phyloP scores from a whole-genome alignment of 2,888 invertebrate genomes.

The Amphipoea lucens region DNA sequence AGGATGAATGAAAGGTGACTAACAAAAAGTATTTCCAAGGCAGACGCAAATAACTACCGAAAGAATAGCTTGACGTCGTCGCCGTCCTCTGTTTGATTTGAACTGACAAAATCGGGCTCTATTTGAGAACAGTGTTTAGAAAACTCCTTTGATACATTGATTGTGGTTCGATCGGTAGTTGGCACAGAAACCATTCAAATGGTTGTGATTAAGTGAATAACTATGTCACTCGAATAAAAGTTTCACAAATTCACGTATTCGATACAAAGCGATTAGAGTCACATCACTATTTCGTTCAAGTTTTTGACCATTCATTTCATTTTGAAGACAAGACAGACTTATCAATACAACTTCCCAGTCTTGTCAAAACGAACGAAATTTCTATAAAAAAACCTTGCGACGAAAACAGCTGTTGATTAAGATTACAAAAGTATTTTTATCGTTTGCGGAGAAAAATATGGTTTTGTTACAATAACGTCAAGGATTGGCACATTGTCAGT shows the following conservation, averaged over 20 bases:
- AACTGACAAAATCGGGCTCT: too few relatives aligned
- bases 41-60: too few relatives aligned
- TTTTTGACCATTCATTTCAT: constrained; percentile 47
- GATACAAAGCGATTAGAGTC: not conserved
- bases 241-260: not conserved
- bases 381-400: constrained; percentile 55
- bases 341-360: constrained; percentile 32
- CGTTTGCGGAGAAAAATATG: constrained; percentile 66
- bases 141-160: too few relatives aligned
- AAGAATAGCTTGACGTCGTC: too few relatives aligned
- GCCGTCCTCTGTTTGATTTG: too few relatives aligned
- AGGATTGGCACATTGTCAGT: constrained; percentile 49
- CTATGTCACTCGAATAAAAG: not conserved
- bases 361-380: constrained; percentile 69
- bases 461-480: constrained; percentile 65
- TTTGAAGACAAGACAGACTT: constrained; percentile 39
- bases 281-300: constrained; percentile 38
- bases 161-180: too few relatives aligned
- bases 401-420: constrained; percentile 64
- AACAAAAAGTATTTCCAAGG: too few relatives aligned
- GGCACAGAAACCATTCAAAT: too few relatives aligned
- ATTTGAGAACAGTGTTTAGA: too few relatives aligned
- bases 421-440: constrained; percentile 69
- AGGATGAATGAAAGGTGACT: too few relatives aligned
- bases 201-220: too few relatives aligned